Evolutionary conservation across 2,888 invertebrate genomes (phyloP).

Genomic region (Trissoscelio sp.): DNA sequence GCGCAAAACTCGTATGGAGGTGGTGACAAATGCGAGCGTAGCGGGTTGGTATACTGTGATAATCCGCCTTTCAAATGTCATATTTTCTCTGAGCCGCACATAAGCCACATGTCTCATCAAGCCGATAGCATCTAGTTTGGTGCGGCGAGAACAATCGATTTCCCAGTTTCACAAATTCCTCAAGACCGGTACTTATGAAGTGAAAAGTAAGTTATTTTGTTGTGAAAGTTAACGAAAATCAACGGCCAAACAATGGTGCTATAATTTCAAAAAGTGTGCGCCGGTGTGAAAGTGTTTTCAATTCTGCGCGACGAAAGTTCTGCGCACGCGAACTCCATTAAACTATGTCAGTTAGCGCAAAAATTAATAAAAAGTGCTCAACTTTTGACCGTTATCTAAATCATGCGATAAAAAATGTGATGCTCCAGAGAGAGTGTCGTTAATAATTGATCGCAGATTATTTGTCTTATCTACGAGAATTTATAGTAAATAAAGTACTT

Average conservation of each 20-base stretch:
- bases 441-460: not conserved
- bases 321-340: conserved; percentile 29
- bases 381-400: conserved; percentile 18
- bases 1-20: no score
- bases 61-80: conserved; percentile 68
- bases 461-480: not conserved
- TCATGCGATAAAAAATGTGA: conserved; percentile 21
- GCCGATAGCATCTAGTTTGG: conserved; percentile 17
- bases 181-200: conserved; percentile 32
- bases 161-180: not conserved
- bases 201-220: conserved; percentile 52
- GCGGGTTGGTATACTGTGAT: conserved; percentile 68
- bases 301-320: conserved; percentile 29
- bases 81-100: conserved; percentile 55
- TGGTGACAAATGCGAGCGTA: no score
- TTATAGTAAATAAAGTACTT: no score
- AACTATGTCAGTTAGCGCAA: conserved; percentile 35
- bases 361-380: conserved; percentile 49
- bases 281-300: conserved; percentile 43
- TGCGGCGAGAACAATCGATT: conserved; percentile 7
- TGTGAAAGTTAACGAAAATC: conserved; percentile 40
- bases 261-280: conserved; percentile 43
- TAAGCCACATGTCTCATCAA: conserved; percentile 44
- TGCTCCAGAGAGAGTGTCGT: not conserved
- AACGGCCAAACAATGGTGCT: conserved; percentile 21